A percentile compares a stretch with the other conserved stretches of the same genome.
phyloP scores from a whole-genome alignment of 2,797 vertebrate genomes.

The Lophura swinhoii region DNA sequence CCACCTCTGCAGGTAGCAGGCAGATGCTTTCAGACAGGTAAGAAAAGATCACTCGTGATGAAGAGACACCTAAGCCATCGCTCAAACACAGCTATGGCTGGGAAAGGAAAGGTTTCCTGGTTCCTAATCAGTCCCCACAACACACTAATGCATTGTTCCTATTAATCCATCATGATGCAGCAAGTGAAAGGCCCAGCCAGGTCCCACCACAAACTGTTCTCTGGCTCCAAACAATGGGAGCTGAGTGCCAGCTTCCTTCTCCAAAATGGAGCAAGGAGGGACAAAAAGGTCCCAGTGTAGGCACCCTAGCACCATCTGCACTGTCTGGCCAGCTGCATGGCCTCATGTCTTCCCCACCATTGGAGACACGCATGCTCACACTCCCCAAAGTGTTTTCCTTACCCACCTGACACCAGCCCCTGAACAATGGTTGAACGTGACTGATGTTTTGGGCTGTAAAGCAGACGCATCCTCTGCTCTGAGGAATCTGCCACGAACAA shows the following conservation, averaged over 20 bases:
- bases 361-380: neutral
- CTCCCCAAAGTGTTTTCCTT: neutral
- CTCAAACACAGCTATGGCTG: neutral
- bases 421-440: neutral
- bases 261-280: constrained; percentile 42
- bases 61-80: neutral
- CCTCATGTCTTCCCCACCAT: neutral
- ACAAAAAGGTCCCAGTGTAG: neutral
- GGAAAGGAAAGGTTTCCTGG: neutral
- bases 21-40: neutral
- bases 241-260: constrained; percentile 36
- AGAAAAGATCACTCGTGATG: neutral
- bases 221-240: neutral
- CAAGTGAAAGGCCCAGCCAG: neutral
- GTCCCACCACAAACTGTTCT: neutral
- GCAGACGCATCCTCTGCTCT: neutral
- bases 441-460: neutral
- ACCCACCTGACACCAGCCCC: neutral
- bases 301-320: neutral
- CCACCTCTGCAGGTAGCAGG: neutral
- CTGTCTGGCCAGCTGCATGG: neutral
- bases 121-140: neutral
- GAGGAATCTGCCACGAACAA: neutral
- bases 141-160: neutral
- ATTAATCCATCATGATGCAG: neutral